Conservation (phyloP, 2,888 invertebrate genomes). For the Agrochola macilenta region DNA sequence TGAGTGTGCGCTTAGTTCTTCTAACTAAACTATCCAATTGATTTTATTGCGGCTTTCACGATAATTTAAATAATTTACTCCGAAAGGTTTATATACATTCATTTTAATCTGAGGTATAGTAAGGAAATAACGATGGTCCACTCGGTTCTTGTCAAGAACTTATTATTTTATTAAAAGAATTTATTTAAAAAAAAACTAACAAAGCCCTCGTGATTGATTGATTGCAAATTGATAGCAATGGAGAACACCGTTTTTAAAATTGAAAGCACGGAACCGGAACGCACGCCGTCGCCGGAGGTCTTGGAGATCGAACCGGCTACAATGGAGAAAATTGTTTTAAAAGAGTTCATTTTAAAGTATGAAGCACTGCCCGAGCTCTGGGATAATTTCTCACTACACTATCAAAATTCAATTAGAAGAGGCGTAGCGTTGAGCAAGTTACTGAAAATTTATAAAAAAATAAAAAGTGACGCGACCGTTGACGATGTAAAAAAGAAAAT, state of each 20-base stretch:
- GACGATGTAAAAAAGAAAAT: conserved; percentile 9
- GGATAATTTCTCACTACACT: background rate
- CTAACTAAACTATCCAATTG: background rate
- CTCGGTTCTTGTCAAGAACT: too few species aligned
- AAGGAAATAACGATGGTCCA: background rate
- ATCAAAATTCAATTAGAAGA: conserved; percentile 2
- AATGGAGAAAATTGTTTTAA: background rate
- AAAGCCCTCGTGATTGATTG: background rate
- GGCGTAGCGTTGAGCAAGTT: background rate
- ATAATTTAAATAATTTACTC: background rate
- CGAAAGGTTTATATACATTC: background rate
- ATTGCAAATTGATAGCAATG: background rate
- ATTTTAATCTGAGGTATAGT: background rate
- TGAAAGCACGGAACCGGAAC: conserved; percentile 1
- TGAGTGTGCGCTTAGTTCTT: background rate
- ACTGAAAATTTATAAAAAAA: background rate
- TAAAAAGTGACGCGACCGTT: conserved; percentile 4
- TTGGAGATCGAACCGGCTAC: background rate
- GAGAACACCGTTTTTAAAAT: conserved; percentile 3
- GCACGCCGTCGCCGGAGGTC: background rate
- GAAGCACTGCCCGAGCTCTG: conserved; percentile 10
- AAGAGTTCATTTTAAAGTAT: conserved; percentile 12
- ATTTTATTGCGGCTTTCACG: background rate
- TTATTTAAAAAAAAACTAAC: background rate
- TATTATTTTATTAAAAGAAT: too few species aligned